Evolutionary conservation across 2,797 vertebrate genomes (phyloP).

Genomic region (Rhodeus uyekii): DNA sequence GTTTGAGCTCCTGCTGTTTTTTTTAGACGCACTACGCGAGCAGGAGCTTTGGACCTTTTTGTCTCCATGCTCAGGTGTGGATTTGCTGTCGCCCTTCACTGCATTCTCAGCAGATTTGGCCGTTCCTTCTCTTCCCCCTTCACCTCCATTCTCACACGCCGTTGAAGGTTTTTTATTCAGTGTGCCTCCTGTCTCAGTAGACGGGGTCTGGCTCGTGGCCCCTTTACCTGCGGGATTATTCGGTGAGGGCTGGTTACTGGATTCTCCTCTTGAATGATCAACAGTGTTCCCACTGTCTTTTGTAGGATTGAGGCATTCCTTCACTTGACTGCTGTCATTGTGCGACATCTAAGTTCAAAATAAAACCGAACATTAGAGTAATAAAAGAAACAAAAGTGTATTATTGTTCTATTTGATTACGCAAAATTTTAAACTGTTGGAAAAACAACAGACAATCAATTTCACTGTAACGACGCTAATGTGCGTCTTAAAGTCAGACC

Average conservation of each 20-base stretch:
- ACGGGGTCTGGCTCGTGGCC: neutral
- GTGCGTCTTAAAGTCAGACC: too few species aligned
- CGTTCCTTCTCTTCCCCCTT: neutral
- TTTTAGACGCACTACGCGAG: neutral
- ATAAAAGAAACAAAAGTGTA: too few species aligned
- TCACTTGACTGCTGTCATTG: constrained; percentile 34
- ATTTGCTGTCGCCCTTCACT: neutral
- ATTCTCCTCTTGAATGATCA: neutral
- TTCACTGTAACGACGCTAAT: too few species aligned
- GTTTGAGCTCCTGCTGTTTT: neutral
- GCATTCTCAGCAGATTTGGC: neutral
- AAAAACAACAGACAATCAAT: too few species aligned
- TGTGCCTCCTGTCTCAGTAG: neutral
- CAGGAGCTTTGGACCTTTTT: neutral
- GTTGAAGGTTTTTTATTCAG: fast-evolving
- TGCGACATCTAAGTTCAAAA: constrained; percentile 26
- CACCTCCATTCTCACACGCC: neutral
- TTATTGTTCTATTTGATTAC: too few species aligned
- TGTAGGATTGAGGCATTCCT: fast-evolving
- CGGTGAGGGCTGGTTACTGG: neutral
- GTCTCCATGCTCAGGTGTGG: neutral
- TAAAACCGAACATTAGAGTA: neutral
- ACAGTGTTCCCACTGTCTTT: fast-evolving
- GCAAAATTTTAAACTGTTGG: too few species aligned
- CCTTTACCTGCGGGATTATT: neutral